phyloP scores from a whole-genome alignment of 2,797 vertebrate genomes.

The Tokudaia muenninki region DNA sequence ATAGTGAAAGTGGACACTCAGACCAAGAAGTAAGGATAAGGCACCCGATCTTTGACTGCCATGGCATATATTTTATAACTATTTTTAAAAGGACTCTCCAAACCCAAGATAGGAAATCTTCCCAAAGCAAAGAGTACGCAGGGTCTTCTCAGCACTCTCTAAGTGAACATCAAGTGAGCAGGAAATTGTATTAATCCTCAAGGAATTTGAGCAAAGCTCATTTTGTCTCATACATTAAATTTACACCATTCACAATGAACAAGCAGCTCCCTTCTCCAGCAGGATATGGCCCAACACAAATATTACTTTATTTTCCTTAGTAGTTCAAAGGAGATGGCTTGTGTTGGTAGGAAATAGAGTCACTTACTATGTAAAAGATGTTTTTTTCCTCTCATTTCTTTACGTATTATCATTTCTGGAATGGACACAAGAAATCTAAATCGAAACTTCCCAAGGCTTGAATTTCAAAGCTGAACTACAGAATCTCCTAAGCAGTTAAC shows the following conservation, averaged over 20 bases:
- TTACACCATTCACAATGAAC: conserved; percentile 13
- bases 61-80: not conserved
- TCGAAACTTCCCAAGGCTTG: not conserved
- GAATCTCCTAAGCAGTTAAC: not conserved
- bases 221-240: conserved; percentile 19
- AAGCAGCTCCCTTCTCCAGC: conserved; percentile 32
- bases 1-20: conserved; percentile 68
- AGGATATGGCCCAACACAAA: conserved; percentile 67
- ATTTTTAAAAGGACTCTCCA: not conserved
- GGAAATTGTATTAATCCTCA: not conserved
- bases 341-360: conserved; percentile 57
- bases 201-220: not conserved
- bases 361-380: conserved; percentile 54
- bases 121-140: not conserved
- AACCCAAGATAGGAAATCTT: conserved; percentile 36
- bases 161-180: not conserved
- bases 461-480: not conserved
- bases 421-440: not conserved
- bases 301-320: conserved; percentile 74
- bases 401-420: conserved; percentile 34
- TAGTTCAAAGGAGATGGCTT: conserved; percentile 65
- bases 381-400: conserved; percentile 51
- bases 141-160: not conserved
- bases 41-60: not conserved
- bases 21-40: not conserved